A percentile compares a stretch with the other conserved stretches of the same genome.
These are phyloP conservation scores for Philopedon plagiatum DNA, from an alignment of 2,888 invertebrate species.

Conservation along the genomic window DNA sequence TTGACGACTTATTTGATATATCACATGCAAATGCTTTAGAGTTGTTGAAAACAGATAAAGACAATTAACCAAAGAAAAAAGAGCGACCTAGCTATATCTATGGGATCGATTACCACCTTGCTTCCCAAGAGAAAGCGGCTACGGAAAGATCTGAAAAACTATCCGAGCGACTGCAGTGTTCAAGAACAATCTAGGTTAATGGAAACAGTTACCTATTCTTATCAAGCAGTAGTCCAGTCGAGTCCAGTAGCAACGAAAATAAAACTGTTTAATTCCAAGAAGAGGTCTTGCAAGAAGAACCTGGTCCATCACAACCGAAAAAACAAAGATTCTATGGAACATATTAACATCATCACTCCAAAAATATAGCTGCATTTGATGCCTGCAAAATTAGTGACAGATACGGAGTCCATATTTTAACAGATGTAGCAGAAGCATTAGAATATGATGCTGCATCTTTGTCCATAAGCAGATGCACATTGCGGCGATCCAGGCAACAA, in stretches of 20 bases:
- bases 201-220: too few species aligned
- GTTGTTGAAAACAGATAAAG: slow-evolving; percentile 1
- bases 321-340: too few species aligned
- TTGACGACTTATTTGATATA: slow-evolving; percentile 17
- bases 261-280: too few species aligned
- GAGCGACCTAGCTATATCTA: too few species aligned
- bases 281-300: too few species aligned
- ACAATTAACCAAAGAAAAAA: slow-evolving; percentile 5
- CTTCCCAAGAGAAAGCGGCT: background rate
- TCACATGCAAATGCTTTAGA: slow-evolving; percentile 7
- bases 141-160: background rate
- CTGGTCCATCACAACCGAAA: too few species aligned
- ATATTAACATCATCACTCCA: slow-evolving; percentile 35
- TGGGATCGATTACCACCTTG: too few species aligned
- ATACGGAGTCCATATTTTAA: background rate
- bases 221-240: background rate
- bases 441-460: background rate
- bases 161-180: background rate
- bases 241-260: too few species aligned
- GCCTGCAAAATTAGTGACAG: background rate
- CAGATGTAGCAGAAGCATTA: background rate
- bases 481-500: too few species aligned
- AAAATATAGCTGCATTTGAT: background rate
- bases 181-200: background rate
- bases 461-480: background rate